phyloP scores from a whole-genome alignment of 2,797 vertebrate genomes.

The Phataginus tetradactyla region DNA sequence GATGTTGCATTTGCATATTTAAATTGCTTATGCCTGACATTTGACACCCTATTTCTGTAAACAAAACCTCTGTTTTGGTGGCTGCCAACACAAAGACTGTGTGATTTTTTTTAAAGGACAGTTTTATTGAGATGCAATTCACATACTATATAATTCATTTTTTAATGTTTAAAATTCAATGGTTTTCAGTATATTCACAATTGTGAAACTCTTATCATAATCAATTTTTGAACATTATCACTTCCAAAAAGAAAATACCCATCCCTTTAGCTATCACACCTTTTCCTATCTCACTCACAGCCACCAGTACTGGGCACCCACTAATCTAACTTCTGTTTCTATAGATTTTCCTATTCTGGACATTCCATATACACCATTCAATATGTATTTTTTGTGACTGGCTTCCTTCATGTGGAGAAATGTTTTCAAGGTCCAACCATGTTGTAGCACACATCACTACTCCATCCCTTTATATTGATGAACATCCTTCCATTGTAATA shows the following conservation, averaged over 20 bases:
- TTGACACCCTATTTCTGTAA: not conserved
- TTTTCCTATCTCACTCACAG: fast-evolving
- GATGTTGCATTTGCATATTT: not conserved
- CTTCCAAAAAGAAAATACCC: not conserved
- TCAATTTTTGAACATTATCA: not conserved
- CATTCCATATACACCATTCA: not conserved
- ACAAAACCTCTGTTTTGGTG: not conserved
- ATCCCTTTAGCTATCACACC: not conserved
- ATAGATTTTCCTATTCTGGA: not conserved
- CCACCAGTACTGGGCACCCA: not conserved
- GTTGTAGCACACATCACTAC: not conserved
- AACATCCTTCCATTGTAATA: not conserved
- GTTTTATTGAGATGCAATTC: not conserved
- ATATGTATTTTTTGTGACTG: not conserved
- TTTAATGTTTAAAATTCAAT: not conserved
- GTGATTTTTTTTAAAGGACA: not conserved
- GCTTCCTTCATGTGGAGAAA: not conserved
- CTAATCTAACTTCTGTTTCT: not conserved
- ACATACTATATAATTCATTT: not conserved
- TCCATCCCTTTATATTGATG: not conserved
- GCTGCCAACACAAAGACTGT: not conserved
- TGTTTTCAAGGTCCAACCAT: not conserved
- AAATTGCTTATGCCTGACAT: too few relatives aligned
- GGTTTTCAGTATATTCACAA: not conserved
- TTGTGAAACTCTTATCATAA: not conserved